These are phyloP conservation scores for Alosa alosa DNA, from an alignment of 2,113 vertebrate genomes.

Conservation along the genomic window DNA sequence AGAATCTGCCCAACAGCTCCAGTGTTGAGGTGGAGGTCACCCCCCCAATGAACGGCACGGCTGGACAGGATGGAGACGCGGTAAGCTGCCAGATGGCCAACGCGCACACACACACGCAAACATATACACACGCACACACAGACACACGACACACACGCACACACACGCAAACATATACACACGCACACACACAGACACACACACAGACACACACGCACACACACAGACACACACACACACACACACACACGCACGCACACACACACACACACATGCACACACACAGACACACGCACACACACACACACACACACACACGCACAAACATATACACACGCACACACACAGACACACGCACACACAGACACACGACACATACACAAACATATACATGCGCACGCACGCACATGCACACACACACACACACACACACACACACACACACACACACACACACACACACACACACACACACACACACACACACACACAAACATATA, in stretches of 20 bases:
- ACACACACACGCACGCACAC: neutral
- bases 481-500: neutral
- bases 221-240: neutral
- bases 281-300: too few relatives aligned
- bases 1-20: slow-evolving; percentile 86
- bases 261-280: neutral
- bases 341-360: neutral
- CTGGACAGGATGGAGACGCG: slow-evolving; percentile 84
- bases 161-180: neutral
- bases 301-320: slow-evolving; percentile 6
- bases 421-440: neutral
- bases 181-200: neutral
- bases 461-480: neutral
- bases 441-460: neutral
- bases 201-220: too few relatives aligned
- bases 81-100: slow-evolving; percentile 65
- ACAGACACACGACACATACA: too few relatives aligned
- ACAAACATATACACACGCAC: neutral
- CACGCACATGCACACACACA: neutral
- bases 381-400: neutral
- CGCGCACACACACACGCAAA: neutral
- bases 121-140: slow-evolving; percentile 7
- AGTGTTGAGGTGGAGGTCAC: slow-evolving; percentile 93
- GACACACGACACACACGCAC: too few relatives aligned
- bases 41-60: slow-evolving; percentile 84